phyloP scores from a whole-genome alignment of 1,140 invertebrate species.

The Drosophila kepulauana region DNA sequence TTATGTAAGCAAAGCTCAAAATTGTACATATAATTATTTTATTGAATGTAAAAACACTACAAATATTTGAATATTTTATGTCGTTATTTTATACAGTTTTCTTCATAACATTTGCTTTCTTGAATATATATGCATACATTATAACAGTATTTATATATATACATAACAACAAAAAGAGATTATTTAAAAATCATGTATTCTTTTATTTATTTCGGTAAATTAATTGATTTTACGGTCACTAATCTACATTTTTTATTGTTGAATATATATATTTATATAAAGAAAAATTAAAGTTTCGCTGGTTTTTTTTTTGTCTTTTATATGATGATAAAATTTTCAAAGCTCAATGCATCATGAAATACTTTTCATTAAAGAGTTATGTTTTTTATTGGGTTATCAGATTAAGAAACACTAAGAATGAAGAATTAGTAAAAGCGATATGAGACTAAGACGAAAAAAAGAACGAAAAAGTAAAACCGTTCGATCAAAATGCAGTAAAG shows the following conservation, averaged over 20 bases:
- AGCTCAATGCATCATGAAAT: no score
- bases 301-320: no score
- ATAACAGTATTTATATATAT: not conserved
- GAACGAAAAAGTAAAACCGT: no score
- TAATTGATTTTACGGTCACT: conserved; percentile 30
- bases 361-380: no score
- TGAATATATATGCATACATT: conserved; percentile 17
- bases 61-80: conserved; percentile 13
- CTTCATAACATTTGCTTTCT: conserved; percentile 46
- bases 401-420: no score
- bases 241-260: conserved; percentile 39
- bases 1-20: conserved; percentile 13
- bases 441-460: no score
- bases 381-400: no score
- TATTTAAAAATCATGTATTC: not conserved
- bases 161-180: not conserved
- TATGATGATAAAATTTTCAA: no score
- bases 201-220: conserved; percentile 18
- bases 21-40: conserved; percentile 23
- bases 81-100: conserved; percentile 28
- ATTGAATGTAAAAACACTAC: conserved; percentile 12
- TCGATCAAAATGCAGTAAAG: no score
- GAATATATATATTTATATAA: conserved; percentile 33
- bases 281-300: not conserved
- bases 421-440: no score